Evolutionary conservation across 2,113 vertebrate genomes (phyloP).

Genomic region (Sisor rabdophorus): DNA sequence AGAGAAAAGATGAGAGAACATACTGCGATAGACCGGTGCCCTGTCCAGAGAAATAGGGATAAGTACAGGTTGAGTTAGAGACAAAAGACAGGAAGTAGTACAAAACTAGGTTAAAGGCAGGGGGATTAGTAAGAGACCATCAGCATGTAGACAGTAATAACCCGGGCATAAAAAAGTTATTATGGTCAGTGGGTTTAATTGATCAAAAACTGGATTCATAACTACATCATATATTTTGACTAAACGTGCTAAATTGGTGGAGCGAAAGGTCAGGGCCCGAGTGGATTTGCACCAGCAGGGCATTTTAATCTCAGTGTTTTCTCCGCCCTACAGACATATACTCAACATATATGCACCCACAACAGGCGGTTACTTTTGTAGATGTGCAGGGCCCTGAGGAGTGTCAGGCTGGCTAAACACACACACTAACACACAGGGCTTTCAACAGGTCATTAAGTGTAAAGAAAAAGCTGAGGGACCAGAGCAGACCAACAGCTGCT

Average conservation of each 20-base stretch:
- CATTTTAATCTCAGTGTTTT: not conserved
- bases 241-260: not conserved
- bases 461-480: not conserved
- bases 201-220: not conserved
- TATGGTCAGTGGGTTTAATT: not conserved
- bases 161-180: not conserved
- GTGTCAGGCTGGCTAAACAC: not conserved
- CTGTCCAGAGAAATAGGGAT: no score
- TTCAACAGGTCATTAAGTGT: not conserved
- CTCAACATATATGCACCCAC: not conserved
- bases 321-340: not conserved
- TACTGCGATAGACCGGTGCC: no score
- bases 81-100: not conserved
- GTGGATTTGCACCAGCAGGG: not conserved
- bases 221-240: not conserved
- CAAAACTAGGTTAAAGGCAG: not conserved
- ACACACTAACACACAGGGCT: not conserved
- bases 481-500: not conserved
- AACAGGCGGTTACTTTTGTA: constrained; percentile 1
- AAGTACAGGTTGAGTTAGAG: not conserved
- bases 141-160: not conserved
- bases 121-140: not conserved
- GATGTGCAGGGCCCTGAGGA: not conserved
- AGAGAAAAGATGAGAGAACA: no score
- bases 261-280: not conserved